These are phyloP conservation scores for Actinopyga echinites DNA, from an alignment of 53 echinoderm and acorn worm species.

Conservation along the genomic window DNA sequence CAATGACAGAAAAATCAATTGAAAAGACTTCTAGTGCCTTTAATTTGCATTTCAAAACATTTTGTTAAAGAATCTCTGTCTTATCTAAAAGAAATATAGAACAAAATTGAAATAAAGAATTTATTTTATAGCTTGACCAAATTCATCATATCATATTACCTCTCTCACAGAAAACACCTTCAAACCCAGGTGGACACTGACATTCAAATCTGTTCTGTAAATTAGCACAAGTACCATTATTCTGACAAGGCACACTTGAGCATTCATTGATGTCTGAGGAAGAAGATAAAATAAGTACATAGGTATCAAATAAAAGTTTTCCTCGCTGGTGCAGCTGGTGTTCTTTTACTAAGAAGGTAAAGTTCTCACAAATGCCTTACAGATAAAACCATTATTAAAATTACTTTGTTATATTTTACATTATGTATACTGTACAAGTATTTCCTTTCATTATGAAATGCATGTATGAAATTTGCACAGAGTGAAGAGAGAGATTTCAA, in stretches of 20 bases:
- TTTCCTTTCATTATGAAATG: no score
- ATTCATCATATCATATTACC: slow-evolving; percentile 12
- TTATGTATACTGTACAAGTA: no score
- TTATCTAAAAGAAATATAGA: neutral
- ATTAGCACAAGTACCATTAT: slow-evolving; percentile 54
- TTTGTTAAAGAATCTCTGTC: neutral
- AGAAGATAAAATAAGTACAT: neutral
- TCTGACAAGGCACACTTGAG: slow-evolving; percentile 54
- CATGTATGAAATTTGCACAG: no score
- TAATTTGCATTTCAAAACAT: no score
- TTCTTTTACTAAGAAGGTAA: neutral
- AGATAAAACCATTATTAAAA: no score
- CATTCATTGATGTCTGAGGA: slow-evolving; percentile 54
- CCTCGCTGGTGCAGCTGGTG: neutral
- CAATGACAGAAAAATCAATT: no score
- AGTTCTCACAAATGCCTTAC: no score
- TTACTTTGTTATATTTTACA: no score
- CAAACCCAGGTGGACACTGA: slow-evolving; percentile 38
- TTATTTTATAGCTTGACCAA: neutral
- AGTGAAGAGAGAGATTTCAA: no score
- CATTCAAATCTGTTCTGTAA: slow-evolving; percentile 38
- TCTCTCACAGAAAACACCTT: slow-evolving; percentile 42
- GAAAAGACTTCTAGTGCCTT: no score
- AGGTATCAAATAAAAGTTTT: neutral
- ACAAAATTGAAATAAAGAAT: neutral